Evolutionary conservation across 2,888 invertebrate species (phyloP).

Genomic region (Eupithecia subfuscata): DNA sequence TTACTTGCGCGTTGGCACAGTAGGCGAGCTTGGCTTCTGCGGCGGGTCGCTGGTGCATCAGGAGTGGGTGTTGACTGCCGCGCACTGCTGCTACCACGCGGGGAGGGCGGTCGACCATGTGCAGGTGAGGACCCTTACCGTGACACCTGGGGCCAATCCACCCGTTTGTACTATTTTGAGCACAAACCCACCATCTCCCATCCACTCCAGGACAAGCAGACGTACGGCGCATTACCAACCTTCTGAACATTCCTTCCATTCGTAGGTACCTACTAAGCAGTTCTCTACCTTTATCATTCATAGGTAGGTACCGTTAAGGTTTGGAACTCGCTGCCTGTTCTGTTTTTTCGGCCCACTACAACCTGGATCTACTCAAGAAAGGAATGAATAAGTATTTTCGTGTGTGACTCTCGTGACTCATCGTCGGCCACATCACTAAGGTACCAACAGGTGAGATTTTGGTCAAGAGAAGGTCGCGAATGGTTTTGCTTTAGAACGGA

Average conservation of each 20-base stretch:
- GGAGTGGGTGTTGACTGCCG: constrained; percentile 80
- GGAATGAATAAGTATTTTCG: no score
- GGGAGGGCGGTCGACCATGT: constrained; percentile 66
- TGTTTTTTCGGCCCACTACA: background rate
- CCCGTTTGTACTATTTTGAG: background rate
- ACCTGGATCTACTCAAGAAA: background rate
- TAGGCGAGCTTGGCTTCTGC: constrained; percentile 77
- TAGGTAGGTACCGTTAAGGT: no score
- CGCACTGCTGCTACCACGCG: constrained; percentile 79
- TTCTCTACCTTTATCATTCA: background rate
- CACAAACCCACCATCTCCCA: background rate
- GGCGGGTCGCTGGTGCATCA: constrained; percentile 76
- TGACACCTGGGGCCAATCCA: background rate
- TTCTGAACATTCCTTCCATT: no score
- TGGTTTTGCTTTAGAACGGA: no score
- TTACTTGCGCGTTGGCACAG: constrained; percentile 69
- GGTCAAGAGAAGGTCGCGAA: no score
- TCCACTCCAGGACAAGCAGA: no score
- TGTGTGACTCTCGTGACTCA: background rate
- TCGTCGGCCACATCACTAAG: no score
- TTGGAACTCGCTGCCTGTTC: background rate
- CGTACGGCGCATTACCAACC: background rate
- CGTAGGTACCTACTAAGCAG: no score
- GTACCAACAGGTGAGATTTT: no score
- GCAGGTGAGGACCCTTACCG: constrained; percentile 57